Base-by-base conservation (phyloP, 2,113 vertebrate genomes). In the Pelvicachromis taeniatus region DNA sequence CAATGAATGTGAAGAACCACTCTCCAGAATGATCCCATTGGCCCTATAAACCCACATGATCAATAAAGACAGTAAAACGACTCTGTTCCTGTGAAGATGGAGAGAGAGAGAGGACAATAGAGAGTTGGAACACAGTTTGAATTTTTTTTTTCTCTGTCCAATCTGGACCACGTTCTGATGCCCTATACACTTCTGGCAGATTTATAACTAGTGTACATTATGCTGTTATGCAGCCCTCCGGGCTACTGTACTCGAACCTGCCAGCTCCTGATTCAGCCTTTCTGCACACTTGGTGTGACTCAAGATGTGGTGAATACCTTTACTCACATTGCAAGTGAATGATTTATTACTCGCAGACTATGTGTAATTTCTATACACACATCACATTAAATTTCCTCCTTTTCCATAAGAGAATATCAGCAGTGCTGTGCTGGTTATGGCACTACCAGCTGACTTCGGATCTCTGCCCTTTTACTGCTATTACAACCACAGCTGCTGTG, bases 231-330 rank as follows among this genome's bases (percentile, higher is more conserved):
- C 86, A 59, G 85, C 88, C 82, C 85, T 84, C 33, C 40, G 14
- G 83, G 83, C 70, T 70, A 56, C 86, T 84, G 84, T 78, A 65
- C 50, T 80, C 59, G 9, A 79, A 82, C 65, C 63, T 88, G 91
- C 92, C 93, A 94, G 88, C 81, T 92, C 92, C 92, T 94, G 91
- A 94, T 90, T 94, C 92, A 94, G 92, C 91, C 78, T 78, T 92
- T 93, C 77, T 87, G 35, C 23, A 53, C 77, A 52, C 77, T 87
- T 42, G 1, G 65, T 86, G 85, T 82, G 80, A 81, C 82, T 91
- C 85, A 21, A 48, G 82, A 91, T 53, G 89, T 56, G 70, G 61
- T 84, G 63, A 79, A 77, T 65, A 81, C 85, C 29, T 87, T 88
- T 55, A 81, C 65, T 87, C 65, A 45, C 85, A 79, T 16, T 33